Percentiles rank a stretch among this genome's conserved stretches.
Conservation (phyloP, 1,140 invertebrate species). For the Trichonephila clavata region DNA sequence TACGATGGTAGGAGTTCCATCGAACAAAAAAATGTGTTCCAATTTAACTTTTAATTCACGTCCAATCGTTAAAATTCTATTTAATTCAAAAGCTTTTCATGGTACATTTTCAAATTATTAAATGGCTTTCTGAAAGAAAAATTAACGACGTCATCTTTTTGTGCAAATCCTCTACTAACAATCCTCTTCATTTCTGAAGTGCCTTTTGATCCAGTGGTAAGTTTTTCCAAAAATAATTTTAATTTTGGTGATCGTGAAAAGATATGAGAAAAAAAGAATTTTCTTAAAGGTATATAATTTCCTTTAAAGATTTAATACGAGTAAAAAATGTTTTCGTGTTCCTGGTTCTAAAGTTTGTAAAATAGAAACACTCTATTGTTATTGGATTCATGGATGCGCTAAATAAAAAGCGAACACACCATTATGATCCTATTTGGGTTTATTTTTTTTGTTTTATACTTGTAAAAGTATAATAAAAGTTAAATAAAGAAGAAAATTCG, state of each 20-base stretch:
- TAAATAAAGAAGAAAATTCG: neutral
- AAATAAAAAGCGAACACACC: neutral
- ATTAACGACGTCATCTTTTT: neutral
- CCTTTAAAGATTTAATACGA: neutral
- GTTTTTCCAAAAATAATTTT: slow-evolving; percentile 9
- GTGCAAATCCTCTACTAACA: neutral
- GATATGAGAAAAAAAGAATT: neutral
- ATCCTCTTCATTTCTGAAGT: slow-evolving; percentile 3
- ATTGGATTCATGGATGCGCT: neutral
- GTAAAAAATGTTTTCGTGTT: neutral
- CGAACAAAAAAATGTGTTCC: slow-evolving; percentile 40
- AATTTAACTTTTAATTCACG: slow-evolving; percentile 65
- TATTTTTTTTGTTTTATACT: neutral
- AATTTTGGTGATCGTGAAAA: neutral
- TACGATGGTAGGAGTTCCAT: neutral
- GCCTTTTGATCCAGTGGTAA: neutral
- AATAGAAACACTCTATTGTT: neutral
- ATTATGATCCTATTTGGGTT: neutral
- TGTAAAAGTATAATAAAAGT: neutral
- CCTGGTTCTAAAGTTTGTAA: neutral
- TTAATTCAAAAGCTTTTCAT: slow-evolving; percentile 49
- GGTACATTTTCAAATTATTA: slow-evolving; percentile 15
- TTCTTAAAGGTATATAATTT: too few species aligned
- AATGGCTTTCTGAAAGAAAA: slow-evolving; percentile 34
- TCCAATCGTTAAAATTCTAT: slow-evolving; percentile 62